phyloP scores from a whole-genome alignment of 1,140 invertebrate genomes.

The Parapsyche elsis region DNA sequence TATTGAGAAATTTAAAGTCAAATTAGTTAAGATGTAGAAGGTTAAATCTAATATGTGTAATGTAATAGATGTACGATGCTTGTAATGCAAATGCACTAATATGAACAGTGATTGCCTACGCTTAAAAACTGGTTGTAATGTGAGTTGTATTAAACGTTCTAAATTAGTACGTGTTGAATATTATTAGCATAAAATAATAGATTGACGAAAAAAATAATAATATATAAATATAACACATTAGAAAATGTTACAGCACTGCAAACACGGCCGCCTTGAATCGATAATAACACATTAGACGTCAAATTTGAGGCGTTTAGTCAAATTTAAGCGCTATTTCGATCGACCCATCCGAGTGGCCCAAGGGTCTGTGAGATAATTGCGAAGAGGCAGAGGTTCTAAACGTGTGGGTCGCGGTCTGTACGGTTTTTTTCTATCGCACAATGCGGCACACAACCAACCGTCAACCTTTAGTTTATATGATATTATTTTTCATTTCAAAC shows the following conservation, averaged over 20 bases:
- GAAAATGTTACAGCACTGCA: slow-evolving; percentile 29
- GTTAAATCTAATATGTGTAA: too few species aligned
- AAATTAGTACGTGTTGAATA: slow-evolving; percentile 14
- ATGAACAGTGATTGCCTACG: too few species aligned
- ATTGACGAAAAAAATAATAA: slow-evolving; percentile 14
- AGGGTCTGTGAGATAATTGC: neutral
- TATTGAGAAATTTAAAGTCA: too few species aligned
- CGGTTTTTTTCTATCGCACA: too few species aligned
- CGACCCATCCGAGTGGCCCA: neutral
- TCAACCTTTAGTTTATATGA: too few species aligned
- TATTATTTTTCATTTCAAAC: too few species aligned
- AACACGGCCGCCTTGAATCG: slow-evolving; percentile 22
- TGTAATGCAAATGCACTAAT: too few species aligned
- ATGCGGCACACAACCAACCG: too few species aligned
- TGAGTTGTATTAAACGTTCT: slow-evolving; percentile 9
- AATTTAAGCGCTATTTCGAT: slow-evolving; percentile 47
- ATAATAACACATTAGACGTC: slow-evolving; percentile 37
- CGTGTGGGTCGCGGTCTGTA: too few species aligned
- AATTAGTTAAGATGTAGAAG: too few species aligned
- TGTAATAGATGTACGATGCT: too few species aligned
- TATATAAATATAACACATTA: neutral
- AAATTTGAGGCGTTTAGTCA: slow-evolving; percentile 49
- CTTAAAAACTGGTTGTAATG: slow-evolving; percentile 17
- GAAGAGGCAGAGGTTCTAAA: neutral
- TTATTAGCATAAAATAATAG: slow-evolving; percentile 18